These are phyloP conservation scores for Misgurnus mizolepis DNA, from an alignment of 2,113 vertebrate species.

Conservation along the genomic window DNA sequence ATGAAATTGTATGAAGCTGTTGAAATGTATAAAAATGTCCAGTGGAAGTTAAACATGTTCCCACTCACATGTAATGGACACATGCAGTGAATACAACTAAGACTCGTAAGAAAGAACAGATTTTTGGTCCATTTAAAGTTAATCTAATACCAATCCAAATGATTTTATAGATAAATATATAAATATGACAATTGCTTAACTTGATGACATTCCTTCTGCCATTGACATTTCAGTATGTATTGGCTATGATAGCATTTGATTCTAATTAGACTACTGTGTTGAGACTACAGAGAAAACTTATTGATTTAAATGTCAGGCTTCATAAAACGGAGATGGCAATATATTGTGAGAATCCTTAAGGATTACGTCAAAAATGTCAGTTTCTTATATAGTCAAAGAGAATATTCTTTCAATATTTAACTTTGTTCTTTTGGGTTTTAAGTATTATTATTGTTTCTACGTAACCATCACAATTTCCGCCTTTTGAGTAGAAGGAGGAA, in stretches of 20 bases:
- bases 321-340: slow-evolving; percentile 12
- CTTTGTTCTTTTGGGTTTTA: not conserved
- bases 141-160: too few species aligned
- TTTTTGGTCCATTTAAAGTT: too few species aligned
- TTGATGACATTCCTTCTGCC: not conserved
- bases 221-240: not conserved
- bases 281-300: slow-evolving; percentile 13
- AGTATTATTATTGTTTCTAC: slow-evolving; percentile 2
- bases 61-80: too few species aligned
- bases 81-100: too few species aligned
- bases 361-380: slow-evolving; percentile 50
- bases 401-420: not conserved
- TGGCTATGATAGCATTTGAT: not conserved
- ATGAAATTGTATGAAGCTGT: too few species aligned
- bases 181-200: too few species aligned
- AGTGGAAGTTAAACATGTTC: too few species aligned
- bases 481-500: not conserved
- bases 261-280: not conserved
- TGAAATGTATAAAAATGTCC: too few species aligned
- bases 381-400: not conserved
- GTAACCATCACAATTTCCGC: not conserved
- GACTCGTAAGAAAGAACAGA: too few species aligned
- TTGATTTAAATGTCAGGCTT: slow-evolving; percentile 40
- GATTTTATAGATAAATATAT: too few species aligned
- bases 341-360: not conserved